Evolutionary conservation across 2,888 invertebrate species (phyloP).

Genomic region (Conchocele bisecta): DNA sequence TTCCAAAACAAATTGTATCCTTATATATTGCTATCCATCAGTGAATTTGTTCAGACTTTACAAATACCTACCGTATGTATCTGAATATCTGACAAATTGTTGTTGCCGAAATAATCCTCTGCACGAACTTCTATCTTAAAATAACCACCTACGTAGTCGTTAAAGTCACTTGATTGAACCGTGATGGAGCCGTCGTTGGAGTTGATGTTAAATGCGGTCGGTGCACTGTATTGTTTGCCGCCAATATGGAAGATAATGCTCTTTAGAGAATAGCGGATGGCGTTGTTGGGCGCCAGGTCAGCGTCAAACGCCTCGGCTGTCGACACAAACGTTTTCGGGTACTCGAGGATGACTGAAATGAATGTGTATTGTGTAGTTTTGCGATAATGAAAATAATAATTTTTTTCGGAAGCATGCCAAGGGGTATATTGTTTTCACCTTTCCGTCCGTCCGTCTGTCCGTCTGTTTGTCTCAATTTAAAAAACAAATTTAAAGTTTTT

Average conservation of each 20-base stretch:
- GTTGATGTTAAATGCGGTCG: constrained; percentile 66
- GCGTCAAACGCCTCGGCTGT: constrained; percentile 51
- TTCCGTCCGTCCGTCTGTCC: too few species aligned
- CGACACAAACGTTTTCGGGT: constrained; percentile 38
- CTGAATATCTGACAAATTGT: constrained; percentile 19
- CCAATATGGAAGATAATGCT: constrained; percentile 41
- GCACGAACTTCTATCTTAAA: constrained; percentile 66
- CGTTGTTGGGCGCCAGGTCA: constrained; percentile 53
- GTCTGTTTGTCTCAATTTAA: too few species aligned
- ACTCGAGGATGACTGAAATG: constrained; percentile 61
- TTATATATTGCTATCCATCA: too few species aligned
- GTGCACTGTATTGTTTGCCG: constrained; percentile 14
- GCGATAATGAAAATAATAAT: too few species aligned
- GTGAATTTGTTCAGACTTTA: background rate
- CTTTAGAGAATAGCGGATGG: constrained; percentile 59
- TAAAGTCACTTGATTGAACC: constrained; percentile 59
- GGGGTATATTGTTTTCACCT: too few species aligned
- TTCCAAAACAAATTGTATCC: too few species aligned
- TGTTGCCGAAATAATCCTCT: constrained; percentile 55
- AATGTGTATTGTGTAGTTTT: too few species aligned
- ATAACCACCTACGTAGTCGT: constrained; percentile 63
- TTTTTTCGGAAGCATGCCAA: too few species aligned
- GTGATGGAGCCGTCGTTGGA: constrained; percentile 61
- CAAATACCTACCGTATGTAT: constrained; percentile 47
- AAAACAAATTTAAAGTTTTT: too few species aligned